These are phyloP conservation scores for Athrips mouffetella DNA, from an alignment of 2,888 invertebrate genomes.

Conservation along the genomic window DNA sequence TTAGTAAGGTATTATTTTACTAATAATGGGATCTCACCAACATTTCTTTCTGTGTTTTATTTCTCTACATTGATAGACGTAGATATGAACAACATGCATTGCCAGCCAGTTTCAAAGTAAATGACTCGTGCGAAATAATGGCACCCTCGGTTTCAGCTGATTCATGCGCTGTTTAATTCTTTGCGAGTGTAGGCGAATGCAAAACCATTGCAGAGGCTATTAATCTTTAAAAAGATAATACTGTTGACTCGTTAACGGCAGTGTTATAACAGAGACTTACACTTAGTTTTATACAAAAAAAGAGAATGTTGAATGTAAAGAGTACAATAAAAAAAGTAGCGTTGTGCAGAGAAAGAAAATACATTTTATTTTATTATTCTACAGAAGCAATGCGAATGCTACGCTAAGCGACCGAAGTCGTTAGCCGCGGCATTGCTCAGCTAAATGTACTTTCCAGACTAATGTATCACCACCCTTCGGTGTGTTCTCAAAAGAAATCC, in stretches of 20 bases:
- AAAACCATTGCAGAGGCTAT: conserved; percentile 5
- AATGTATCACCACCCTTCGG: conserved; percentile 7
- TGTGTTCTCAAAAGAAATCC: conserved; percentile 25
- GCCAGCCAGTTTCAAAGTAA: conserved; percentile 20
- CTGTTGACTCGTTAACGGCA: neutral
- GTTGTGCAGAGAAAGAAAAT: neutral
- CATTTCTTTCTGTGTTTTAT: too few relatives aligned
- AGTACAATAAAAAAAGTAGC: neutral
- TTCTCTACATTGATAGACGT: too few relatives aligned
- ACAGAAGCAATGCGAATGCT: neutral
- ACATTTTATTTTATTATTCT: neutral
- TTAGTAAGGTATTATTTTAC: too few relatives aligned
- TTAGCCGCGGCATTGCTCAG: neutral
- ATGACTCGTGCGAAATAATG: conserved; percentile 29
- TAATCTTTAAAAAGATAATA: neutral
- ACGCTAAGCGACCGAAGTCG: neutral
- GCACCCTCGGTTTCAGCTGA: neutral
- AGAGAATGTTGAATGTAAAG: too few relatives aligned
- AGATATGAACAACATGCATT: conserved; percentile 4
- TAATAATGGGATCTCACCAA: too few relatives aligned
- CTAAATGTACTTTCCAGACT: neutral
- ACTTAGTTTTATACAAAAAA: too few relatives aligned
- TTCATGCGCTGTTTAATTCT: conserved; percentile 8
- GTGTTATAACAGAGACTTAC: too few relatives aligned
- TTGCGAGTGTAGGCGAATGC: neutral